Base-by-base conservation (phyloP, 2,797 vertebrate genomes). In the Glyptemys insculpta region DNA sequence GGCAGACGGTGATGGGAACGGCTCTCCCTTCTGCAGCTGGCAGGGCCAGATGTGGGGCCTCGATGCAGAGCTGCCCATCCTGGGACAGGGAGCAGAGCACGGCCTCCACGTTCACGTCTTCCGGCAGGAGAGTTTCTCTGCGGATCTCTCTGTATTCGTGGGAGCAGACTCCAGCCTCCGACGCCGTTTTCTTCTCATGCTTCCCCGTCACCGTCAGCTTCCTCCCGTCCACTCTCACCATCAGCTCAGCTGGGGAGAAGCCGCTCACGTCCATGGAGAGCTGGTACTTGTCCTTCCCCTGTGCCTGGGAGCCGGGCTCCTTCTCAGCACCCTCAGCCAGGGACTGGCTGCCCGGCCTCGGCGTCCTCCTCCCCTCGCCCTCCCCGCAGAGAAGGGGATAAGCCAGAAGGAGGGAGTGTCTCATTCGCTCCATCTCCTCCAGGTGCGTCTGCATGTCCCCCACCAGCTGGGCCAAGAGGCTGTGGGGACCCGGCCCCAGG, bases 171-270 rank as follows among this genome's bases (percentile, higher is more conserved):
- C n/a, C n/a, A n/a, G n/a, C n/a, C n/a, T n/a, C n/a, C n/a, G n/a
- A n/a, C n/a, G n/a, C n/a, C n/a, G n/a, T n/a, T n/a, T n/a, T n/a
- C n/a, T n/a, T n/a, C n/a, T n/a, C n/a, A n/a, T n/a, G n/a, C n/a
- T n/a, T n/a, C n/a, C n/a, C n/a, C n/a, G n/a, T n/a, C n/a, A n/a
- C n/a, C n/a, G n/a, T n/a, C n/a, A n/a, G n/a, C n/a, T n/a, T n/a
- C n/a, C n/a, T n/a, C n/a, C n/a, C n/a, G n/a, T n/a, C n/a, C n/a
- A n/a, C n/a, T n/a, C n/a, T n/a, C n/a, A n/a, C 97, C 0, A 97
- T 98, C 85, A 98, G 98, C 89, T 99, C 98, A 10, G 98, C 98
- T 0, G 99, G 98, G 88, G 96, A 72, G 90, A 98, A 99, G 74
- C 98, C 98, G 2, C 95, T 92, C 0, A 98, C 98, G 93, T 99